Conservation (phyloP, 2,797 vertebrate genomes). For the Moxostoma hubbsi region DNA sequence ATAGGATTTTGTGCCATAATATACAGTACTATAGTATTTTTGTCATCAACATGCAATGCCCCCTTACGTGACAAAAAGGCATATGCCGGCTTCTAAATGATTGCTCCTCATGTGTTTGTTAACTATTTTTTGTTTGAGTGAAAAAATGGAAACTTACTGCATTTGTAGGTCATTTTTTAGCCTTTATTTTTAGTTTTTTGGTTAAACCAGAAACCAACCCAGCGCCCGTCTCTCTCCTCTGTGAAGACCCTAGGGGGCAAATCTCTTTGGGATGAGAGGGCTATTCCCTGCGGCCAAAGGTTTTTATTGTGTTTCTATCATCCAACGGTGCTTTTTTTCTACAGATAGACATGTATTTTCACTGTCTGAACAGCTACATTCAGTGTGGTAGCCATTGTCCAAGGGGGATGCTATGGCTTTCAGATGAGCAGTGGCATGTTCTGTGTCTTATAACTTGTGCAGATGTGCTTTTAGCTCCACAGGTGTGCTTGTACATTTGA, state of each 20-base stretch:
- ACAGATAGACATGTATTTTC: slow-evolving; percentile 61
- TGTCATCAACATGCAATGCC: slow-evolving; percentile 62
- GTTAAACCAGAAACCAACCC: slow-evolving; percentile 55
- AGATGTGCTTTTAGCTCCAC: slow-evolving; percentile 32
- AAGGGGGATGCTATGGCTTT: slow-evolving; percentile 46
- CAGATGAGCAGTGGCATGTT: slow-evolving; percentile 51
- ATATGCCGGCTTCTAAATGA: slow-evolving; percentile 64
- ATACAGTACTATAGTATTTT: slow-evolving; percentile 70
- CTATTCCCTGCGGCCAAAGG: slow-evolving; percentile 55
- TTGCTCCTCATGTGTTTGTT: slow-evolving; percentile 63
- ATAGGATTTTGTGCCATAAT: slow-evolving; percentile 79
- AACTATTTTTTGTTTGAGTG: slow-evolving; percentile 40
- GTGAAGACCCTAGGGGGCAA: slow-evolving; percentile 52
- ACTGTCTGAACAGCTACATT: slow-evolving; percentile 55
- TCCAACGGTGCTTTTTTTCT: slow-evolving; percentile 69
- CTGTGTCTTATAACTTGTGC: slow-evolving; percentile 35
- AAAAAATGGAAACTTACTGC: slow-evolving; percentile 54
- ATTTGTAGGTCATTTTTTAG: slow-evolving; percentile 64
- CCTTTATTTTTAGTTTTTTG: slow-evolving; percentile 57
- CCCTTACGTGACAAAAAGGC: slow-evolving; percentile 54
- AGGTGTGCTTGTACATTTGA: slow-evolving; percentile 37
- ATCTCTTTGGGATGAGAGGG: slow-evolving; percentile 53
- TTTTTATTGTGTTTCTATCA: slow-evolving; percentile 63
- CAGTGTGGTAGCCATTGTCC: slow-evolving; percentile 46
- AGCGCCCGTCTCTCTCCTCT: slow-evolving; percentile 52